These are phyloP conservation scores for Prietella phreatophila DNA, from an alignment of 2,113 vertebrate genomes.

Conservation along the genomic window DNA sequence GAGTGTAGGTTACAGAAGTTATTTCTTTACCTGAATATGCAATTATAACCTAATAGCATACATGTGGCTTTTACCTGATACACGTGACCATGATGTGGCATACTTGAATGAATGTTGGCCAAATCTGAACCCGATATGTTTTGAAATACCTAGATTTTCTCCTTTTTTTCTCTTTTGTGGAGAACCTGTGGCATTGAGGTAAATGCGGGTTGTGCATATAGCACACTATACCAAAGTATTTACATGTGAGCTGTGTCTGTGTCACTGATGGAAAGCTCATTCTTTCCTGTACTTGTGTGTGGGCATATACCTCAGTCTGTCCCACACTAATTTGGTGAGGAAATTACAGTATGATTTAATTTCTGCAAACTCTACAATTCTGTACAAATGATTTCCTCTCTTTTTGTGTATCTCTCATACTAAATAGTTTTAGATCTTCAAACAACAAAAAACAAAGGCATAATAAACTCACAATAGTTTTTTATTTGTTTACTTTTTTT, in stretches of 20 bases:
- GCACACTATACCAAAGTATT: not conserved
- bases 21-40: not conserved
- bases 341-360: not conserved
- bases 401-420: too few relatives aligned
- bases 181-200: not conserved
- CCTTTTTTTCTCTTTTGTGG: not conserved
- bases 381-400: too few relatives aligned
- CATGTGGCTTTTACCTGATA: not conserved
- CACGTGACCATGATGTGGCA: not conserved
- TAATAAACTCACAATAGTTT: too few relatives aligned
- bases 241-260: not conserved
- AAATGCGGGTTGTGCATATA: too few relatives aligned
- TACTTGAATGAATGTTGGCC: not conserved
- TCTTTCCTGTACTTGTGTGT: too few relatives aligned
- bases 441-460: too few relatives aligned
- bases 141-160: not conserved
- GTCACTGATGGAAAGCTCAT: not conserved
- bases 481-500: too few relatives aligned
- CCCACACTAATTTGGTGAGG: too few relatives aligned
- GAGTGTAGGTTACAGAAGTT: not conserved
- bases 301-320: too few relatives aligned
- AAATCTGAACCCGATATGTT: not conserved
- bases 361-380: not conserved
- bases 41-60: not conserved
- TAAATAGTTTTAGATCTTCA: too few relatives aligned